Conservation (phyloP, 1,140 invertebrate species). For the Cydia amplana region DNA sequence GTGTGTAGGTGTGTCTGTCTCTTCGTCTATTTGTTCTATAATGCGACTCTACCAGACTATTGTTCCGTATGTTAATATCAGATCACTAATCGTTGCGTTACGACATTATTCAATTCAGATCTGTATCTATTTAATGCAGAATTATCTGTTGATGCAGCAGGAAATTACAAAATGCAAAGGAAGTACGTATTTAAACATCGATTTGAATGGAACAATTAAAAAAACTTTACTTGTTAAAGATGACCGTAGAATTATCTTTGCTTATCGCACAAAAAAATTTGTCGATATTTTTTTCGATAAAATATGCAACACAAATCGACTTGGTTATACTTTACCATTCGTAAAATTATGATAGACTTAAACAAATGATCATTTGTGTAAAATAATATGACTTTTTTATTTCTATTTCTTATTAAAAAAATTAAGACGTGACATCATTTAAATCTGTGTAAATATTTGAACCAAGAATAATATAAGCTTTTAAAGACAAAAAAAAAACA, state of each 20-base stretch:
- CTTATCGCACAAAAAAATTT: not conserved
- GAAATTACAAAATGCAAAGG: constrained; percentile 27
- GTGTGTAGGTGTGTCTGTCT: constrained; percentile 25
- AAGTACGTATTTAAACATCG: constrained; percentile 12
- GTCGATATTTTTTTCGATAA: too few species aligned
- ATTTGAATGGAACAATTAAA: constrained; percentile 7
- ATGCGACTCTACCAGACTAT: constrained; percentile 16
- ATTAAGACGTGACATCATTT: too few species aligned
- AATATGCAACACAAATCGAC: too few species aligned
- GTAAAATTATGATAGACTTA: too few species aligned
- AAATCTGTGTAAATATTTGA: too few species aligned
- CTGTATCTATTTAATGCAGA: constrained; percentile 27
- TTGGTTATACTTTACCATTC: too few species aligned
- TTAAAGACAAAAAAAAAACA: too few species aligned
- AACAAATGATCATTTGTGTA: too few species aligned
- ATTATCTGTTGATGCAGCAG: constrained; percentile 27
- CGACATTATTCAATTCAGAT: constrained; percentile 30
- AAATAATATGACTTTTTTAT: too few species aligned
- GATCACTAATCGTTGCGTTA: constrained; percentile 23
- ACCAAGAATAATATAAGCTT: too few species aligned
- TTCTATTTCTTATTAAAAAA: too few species aligned
- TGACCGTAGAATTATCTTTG: not conserved
- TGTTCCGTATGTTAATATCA: constrained; percentile 31
- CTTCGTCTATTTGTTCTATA: constrained; percentile 16
- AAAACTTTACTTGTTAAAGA: not conserved